Base-by-base conservation (phyloP, 2,113 vertebrate species). In the Cyphomyrus discorhynchus region DNA sequence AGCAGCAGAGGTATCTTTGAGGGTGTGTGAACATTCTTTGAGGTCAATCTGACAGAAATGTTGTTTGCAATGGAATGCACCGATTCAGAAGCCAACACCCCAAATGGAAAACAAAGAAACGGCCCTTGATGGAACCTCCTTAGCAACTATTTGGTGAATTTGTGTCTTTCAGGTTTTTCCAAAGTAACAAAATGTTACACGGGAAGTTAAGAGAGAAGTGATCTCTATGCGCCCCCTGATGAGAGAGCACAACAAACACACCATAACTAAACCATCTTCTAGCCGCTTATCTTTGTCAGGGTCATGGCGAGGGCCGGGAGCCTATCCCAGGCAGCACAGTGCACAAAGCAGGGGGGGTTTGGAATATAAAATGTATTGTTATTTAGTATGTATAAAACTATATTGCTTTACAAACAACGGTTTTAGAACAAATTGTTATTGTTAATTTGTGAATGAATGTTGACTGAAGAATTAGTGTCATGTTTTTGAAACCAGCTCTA, bases 1-100 rank as follows among this genome's bases (percentile, higher is more conserved):
- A 84, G 82, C 7, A 84, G 82, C 82, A 84, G 42, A 47, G 45
- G 45, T 21, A 46, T n/a, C 21, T 47, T 47, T 24, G 42, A 46
- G 82, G 82, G 82, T 84, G 82, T 84, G 82, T 24, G 39, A 24
- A 46, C 82, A 84, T 84, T 84, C 82, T 84, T 84, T 84, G 45
- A 45, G 77, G 35, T 82, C 45, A 84, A 84, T 46, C 42, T 84
- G 39, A 46, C 42, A 45, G 82, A 24, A 19, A 47, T 84, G 21
- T 27, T 84, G 82, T n/a, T 47, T 84, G 82, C 39, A 84, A 84
- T 42, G 74, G 17, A 80, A 80, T 42, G 74, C 35, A 84, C 45
- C 8, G 21, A 42, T 84, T 84, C 39, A 84, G 39, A 84, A 84
- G 82, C 42, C 82, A 84, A 84, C 82, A 84, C 82, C 82, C 80